Base-by-base conservation (phyloP, 2,797 vertebrate species). In the Acanthurus lineatus region DNA sequence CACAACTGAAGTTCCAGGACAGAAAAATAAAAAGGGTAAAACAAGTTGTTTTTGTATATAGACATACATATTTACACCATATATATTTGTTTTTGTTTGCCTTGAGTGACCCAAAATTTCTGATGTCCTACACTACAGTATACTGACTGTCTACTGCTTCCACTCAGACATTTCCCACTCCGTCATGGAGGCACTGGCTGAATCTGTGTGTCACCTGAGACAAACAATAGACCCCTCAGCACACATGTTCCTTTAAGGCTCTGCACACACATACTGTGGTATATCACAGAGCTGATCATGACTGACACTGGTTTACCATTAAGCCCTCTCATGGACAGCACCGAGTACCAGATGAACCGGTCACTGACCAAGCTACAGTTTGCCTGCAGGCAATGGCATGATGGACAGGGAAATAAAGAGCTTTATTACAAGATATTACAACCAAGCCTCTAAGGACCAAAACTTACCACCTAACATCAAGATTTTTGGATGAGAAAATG, bases 281-380 rank as follows among this genome's bases (percentile, higher is more conserved):
- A 22, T 64, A 47, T 70, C 45, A 52, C 56, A 44, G 22, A 48
- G 56, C n/a, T 1, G 0, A 3, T 25, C 25, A 25, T 25, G 25
- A 25, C 40, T 73, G 80, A 66, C 82, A 72, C 73, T 35, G 60
- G 73, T 70, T 67, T 60, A 72, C 40, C 56, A 57, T 20, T 51
- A 54, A 28, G 17, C 25, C 14, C 74, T 60, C 52, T 38, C 59
- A 15, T 20, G 63, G 61, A 64, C 61, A 7, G 67, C 61, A 32
- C 35, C 28, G 57, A 69, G 69, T 22, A 12, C 3, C 8, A 64
- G 47, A 77, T 49, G 32, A 72, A 52, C 54, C 51, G 22, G 22
- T 53, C 54, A 77, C n/a, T 72, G 66, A 62, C 74, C 53, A 59
- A 12, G 53, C 66, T 68, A 62, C 77, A 63, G 67, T 73, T 67